Base-by-base conservation (phyloP, 2,888 invertebrate genomes). In the Neoaliturus tenellus region DNA sequence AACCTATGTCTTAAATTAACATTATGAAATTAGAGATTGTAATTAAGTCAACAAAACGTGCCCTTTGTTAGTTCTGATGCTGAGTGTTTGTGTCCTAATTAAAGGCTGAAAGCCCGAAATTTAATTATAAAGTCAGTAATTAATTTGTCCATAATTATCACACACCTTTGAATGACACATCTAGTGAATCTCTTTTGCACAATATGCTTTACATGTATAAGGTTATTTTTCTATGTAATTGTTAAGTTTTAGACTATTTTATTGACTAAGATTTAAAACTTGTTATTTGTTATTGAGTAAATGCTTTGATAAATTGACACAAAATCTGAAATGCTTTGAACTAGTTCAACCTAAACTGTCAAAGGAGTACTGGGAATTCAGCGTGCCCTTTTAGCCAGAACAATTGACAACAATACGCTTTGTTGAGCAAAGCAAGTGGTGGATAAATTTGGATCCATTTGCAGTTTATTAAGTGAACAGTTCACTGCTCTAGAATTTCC, bases 51-150 rank as follows among this genome's bases (percentile, higher is more conserved):
- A n/a, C n/a, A n/a, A n/a, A n/a, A n/a, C n/a, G n/a, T n/a, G n/a
- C n/a, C n/a, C n/a, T n/a, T n/a, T n/a, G n/a, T 62, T 28, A 58
- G 4, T 20, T 62, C 0, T 62, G 62, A 62, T 4, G 51, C 39
- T 39, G 44, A 2, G 62, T 28, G 31, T 28, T 62, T 62, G 6
- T 25, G 31, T 62, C 31, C 17, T 62, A 62, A 62, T 62, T 28
- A 62, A 62, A 5, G 14, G 1, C 14, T 28, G 62, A 62, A n/a
- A 31, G 31, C 28, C 31, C 62, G 31, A 62, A 55, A 62, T 62
- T 17, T 62, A 62, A 62, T 62, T 62, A 62, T 28, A 14, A 62
- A 62, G 62, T 62, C 31, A 31, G 62, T 62, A 62, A 62, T 62
- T 62, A 62, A 62, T 31, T 62, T 62, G 28, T 62, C 20, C 31